phyloP scores from a whole-genome alignment of 1,140 invertebrate species.

The Hermetia illucens region DNA sequence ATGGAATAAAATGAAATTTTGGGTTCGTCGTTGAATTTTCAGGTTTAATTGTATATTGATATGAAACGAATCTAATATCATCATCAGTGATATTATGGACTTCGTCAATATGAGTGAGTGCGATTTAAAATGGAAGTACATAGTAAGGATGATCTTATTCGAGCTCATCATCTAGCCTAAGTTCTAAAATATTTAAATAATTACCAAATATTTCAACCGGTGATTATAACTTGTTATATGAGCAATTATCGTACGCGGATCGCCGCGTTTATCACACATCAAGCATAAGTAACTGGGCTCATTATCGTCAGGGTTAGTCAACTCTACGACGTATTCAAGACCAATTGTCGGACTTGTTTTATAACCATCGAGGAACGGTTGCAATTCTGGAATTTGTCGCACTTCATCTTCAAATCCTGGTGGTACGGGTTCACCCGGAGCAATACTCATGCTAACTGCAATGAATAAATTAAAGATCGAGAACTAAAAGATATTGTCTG shows the following conservation, averaged over 20 bases:
- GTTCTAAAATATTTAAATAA: constrained; percentile 6
- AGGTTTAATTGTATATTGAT: too few species aligned
- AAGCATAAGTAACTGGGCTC: constrained; percentile 59
- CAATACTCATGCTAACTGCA: constrained; percentile 26
- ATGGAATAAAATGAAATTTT: too few species aligned
- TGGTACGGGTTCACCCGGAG: constrained; percentile 50
- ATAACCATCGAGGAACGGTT: constrained; percentile 37
- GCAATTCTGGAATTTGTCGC: constrained; percentile 36
- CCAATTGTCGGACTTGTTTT: constrained; percentile 37
- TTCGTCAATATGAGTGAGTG: too few species aligned
- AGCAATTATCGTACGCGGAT: constrained; percentile 55
- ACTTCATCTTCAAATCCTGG: constrained; percentile 54
- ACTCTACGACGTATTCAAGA: constrained; percentile 55
- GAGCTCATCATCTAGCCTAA: neutral
- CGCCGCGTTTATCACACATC: constrained; percentile 59
- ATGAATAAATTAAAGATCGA: neutral
- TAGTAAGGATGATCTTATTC: too few species aligned
- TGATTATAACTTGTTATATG: constrained; percentile 61
- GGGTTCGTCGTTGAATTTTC: too few species aligned
- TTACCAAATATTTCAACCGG: constrained; percentile 41
- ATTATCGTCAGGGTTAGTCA: constrained; percentile 41
- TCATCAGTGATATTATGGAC: too few species aligned
- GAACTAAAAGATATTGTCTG: too few species aligned
- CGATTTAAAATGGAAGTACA: too few species aligned
- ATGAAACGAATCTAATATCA: too few species aligned